Evolutionary conservation across 2,113 vertebrate genomes (phyloP).

Genomic region (Etheostoma cragini): DNA sequence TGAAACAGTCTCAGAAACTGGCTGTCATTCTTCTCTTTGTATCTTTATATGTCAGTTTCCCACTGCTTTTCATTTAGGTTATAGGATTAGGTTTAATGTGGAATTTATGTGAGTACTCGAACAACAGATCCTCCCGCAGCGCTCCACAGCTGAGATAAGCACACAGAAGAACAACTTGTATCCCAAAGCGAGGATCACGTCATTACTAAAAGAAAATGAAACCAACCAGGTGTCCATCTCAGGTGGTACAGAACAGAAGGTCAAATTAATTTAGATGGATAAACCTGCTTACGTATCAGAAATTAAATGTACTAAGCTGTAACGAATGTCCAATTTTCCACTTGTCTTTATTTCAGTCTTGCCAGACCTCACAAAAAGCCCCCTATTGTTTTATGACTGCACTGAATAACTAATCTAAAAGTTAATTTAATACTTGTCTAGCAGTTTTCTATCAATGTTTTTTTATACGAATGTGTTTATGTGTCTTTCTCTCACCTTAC

Average conservation of each 20-base stretch:
- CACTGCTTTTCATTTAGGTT: conserved; percentile 16
- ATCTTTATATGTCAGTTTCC: background rate
- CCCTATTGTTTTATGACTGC: conserved; percentile 55
- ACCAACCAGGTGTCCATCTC: conserved; percentile 28
- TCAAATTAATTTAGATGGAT: conserved; percentile 54
- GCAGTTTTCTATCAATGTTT: conserved; percentile 5
- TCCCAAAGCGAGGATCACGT: conserved; percentile 42
- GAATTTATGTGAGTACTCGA: conserved; percentile 20
- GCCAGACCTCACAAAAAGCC: conserved; percentile 40
- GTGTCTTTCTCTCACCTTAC: background rate
- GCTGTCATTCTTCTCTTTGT: background rate
- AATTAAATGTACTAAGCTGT: conserved; percentile 58
- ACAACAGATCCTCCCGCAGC: conserved; percentile 44
- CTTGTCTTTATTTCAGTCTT: conserved; percentile 28
- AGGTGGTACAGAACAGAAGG: conserved; percentile 36
- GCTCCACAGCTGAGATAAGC: conserved; percentile 58
- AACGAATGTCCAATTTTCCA: conserved; percentile 49
- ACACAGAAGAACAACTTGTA: conserved; percentile 40
- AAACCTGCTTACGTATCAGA: conserved; percentile 56
- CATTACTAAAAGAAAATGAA: conserved; percentile 34
- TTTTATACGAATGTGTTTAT: background rate
- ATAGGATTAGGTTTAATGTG: background rate
- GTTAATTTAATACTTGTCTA: conserved; percentile 15
- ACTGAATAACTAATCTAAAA: conserved; percentile 30
- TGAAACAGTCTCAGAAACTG: background rate